phyloP scores from a whole-genome alignment of 2,888 invertebrate genomes.

The Diarsia mendica region DNA sequence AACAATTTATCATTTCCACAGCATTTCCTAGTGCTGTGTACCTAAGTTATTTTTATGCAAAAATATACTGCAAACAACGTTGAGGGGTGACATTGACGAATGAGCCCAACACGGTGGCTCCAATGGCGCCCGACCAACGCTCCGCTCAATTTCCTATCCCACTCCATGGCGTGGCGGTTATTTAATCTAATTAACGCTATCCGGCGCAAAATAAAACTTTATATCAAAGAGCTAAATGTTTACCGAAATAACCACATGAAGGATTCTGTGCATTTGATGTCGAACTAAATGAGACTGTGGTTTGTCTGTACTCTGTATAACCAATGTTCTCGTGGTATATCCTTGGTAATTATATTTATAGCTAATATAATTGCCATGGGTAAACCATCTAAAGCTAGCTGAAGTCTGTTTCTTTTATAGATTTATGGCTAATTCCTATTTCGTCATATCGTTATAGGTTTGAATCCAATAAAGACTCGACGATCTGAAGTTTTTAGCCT shows the following conservation, averaged over 20 bases:
- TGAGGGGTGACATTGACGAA: conserved; percentile 81
- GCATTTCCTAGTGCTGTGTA: conserved; percentile 65
- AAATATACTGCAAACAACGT: conserved; percentile 81
- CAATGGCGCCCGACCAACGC: conserved; percentile 71
- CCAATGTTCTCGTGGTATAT: conserved; percentile 14
- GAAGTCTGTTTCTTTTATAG: conserved; percentile 17
- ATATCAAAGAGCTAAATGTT: conserved; percentile 66
- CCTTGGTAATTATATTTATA: conserved; percentile 1
- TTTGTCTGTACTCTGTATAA: conserved; percentile 25
- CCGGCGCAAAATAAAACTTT: conserved; percentile 65
- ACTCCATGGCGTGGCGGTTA: conserved; percentile 68
- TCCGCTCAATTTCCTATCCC: conserved; percentile 78
- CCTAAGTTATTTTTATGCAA: conserved; percentile 82
- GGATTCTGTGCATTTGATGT: conserved; percentile 57
- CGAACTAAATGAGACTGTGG: conserved; percentile 49
- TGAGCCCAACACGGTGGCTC: conserved; percentile 69
- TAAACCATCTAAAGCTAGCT: no score
- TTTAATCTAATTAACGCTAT: conserved; percentile 69
- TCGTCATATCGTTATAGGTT: background rate
- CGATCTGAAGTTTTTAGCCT: background rate
- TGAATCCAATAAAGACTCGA: background rate
- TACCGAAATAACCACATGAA: conserved; percentile 66
- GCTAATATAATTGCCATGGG: no score
- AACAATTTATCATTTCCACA: conserved; percentile 71
- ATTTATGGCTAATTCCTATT: conserved; percentile 1